Percentiles rank a stretch among this genome's conserved stretches.
Evolutionary conservation across 2,797 vertebrate species (phyloP).

Genomic region (Pristis pectinata): DNA sequence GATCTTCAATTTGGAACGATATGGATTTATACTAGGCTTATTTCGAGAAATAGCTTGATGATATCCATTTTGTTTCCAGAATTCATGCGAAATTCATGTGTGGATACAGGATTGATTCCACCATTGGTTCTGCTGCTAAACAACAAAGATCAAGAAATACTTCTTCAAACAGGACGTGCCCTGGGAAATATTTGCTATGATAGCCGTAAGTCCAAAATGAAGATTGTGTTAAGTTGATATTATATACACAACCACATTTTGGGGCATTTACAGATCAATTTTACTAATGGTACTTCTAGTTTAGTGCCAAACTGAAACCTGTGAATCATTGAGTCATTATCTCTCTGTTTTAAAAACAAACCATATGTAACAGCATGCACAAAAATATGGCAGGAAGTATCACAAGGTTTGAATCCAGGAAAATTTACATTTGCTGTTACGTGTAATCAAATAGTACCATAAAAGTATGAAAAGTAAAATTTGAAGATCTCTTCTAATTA

Average conservation of each 20-base stretch:
- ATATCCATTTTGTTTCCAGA: constrained; percentile 61
- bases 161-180: constrained; percentile 93
- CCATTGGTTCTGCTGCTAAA: constrained; percentile 86
- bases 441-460: neutral
- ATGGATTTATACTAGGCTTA: neutral
- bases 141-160: constrained; percentile 87
- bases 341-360: neutral
- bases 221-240: neutral
- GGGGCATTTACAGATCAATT: neutral
- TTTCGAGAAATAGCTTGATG: constrained; percentile 30
- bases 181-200: constrained; percentile 98
- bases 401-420: neutral
- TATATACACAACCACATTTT: neutral
- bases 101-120: constrained; percentile 86
- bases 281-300: neutral
- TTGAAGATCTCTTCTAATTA: neutral
- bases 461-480: too few species aligned
- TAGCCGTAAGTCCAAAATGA: constrained; percentile 81
- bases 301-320: neutral
- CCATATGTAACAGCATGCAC: neutral
- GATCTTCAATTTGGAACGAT: neutral
- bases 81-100: constrained; percentile 88
- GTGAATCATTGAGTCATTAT: neutral
- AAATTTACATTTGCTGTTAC: neutral
- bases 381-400: neutral